A percentile compares a stretch with the other conserved stretches of the same genome.
Evolutionary conservation across 2,797 vertebrate species (phyloP).

Genomic region (Microctenopoma stevenorrisi): DNA sequence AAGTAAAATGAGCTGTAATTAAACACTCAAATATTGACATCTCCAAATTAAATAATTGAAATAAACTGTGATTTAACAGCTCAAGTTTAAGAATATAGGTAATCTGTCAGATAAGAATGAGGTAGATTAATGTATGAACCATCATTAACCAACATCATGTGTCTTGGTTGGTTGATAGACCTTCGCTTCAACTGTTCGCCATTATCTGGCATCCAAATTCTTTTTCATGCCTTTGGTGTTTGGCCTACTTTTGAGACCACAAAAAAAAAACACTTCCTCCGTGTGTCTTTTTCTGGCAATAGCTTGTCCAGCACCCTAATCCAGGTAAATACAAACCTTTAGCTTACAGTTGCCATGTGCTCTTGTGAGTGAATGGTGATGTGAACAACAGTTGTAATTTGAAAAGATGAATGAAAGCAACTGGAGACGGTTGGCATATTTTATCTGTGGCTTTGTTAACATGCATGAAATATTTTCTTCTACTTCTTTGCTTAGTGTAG

Average conservation of each 20-base stretch:
- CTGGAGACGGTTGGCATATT: slow-evolving; percentile 2
- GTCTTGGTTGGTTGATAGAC: neutral
- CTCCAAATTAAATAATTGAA: neutral
- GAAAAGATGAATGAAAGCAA: neutral
- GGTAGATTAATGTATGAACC: neutral
- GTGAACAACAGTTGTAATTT: too few species aligned
- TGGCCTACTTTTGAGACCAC: neutral
- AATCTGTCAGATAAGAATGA: too few species aligned
- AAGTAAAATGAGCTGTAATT: neutral
- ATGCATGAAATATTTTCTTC: neutral
- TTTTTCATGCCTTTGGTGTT: neutral
- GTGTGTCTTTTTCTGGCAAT: slow-evolving; percentile 20
- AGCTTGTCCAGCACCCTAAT: neutral
- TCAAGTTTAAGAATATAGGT: neutral
- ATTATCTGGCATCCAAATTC: neutral
- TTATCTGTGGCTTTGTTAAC: neutral
- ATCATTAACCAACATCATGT: neutral
- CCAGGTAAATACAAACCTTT: slow-evolving; percentile 4
- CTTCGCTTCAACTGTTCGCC: neutral
- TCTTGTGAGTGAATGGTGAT: slow-evolving; percentile 16
- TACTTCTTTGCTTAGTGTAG: neutral
- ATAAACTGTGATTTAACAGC: neutral
- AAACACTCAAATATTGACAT: neutral
- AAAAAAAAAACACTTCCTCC: neutral
- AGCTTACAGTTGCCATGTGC: slow-evolving; percentile 27